phyloP scores from a whole-genome alignment of 2,888 invertebrate genomes.

The Boloria euphrosyne region DNA sequence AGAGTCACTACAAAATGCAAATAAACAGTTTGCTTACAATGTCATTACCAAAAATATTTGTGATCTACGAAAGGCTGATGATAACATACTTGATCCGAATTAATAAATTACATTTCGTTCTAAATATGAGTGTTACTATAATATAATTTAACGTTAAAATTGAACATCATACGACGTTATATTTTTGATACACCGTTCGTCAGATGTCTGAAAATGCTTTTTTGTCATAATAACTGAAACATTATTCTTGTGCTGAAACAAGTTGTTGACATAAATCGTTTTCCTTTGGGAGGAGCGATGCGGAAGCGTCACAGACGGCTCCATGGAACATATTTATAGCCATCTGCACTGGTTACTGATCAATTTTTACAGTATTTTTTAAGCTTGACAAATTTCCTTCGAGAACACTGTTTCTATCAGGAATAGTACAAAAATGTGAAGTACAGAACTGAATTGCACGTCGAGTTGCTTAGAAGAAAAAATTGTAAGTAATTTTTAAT shows the following conservation, averaged over 20 bases:
- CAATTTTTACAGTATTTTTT: slow-evolving; percentile 15
- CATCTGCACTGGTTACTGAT: slow-evolving; percentile 42
- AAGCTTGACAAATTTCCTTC: not conserved
- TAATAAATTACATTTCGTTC: too few species aligned
- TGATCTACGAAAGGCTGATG: too few species aligned
- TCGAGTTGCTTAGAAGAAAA: too few species aligned
- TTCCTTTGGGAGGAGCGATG: slow-evolving; percentile 56
- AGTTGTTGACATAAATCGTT: slow-evolving; percentile 73
- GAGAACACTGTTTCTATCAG: too few species aligned
- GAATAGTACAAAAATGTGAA: too few species aligned
- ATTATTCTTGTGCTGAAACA: slow-evolving; percentile 44
- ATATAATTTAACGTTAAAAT: not conserved
- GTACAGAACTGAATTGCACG: too few species aligned
- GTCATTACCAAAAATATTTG: too few species aligned
- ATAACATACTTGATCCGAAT: too few species aligned
- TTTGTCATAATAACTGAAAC: slow-evolving; percentile 11
- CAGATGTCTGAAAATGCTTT: not conserved
- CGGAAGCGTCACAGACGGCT: slow-evolving; percentile 66
- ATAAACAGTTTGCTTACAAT: too few species aligned
- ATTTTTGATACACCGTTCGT: not conserved
- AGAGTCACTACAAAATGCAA: too few species aligned
- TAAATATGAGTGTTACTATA: too few species aligned
- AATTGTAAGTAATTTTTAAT: too few species aligned
- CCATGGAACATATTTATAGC: slow-evolving; percentile 68
- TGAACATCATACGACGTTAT: not conserved